Evolutionary conservation across 1,140 invertebrate species (phyloP), one percentile per base, ranked within the genome.

Genomic region (Glossosoma conforme): DNA sequence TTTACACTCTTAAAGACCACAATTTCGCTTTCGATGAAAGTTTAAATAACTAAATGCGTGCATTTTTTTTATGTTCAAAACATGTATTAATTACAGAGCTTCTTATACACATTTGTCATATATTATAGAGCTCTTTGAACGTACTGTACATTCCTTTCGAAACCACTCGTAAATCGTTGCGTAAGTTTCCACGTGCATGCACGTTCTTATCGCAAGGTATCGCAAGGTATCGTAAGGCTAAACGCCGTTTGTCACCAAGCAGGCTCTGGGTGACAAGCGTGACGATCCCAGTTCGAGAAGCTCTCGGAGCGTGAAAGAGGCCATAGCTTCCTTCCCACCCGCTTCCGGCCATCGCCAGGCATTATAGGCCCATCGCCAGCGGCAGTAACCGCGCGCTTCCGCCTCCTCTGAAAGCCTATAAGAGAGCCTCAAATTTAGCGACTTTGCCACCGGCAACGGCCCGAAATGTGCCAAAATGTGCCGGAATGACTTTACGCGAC

Each of bases 381-480:
- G 46, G 24, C 44, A 19, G 41, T 53, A 53, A 57, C 55, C 55
- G 50, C 41, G 28, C 45, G 45, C 20, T 49, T 50, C 41, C 45
- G 50, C 46, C 53, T 44, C 48, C 53, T 49, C 45, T 56, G 54
- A 51, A 51, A 51, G 54, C 54, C 52, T 53, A 58, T 50, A 54
- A 54, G 55, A 53, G 45, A 42, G 55, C 50, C 55, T 50, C 45
- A 50, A 58, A 58, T 58, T 58, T 54, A 58, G 55, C 51, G 55
- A 58, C 55, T 57, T 47, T 56, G 47, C 40, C 51, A 42, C 46
- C 50, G 46, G 50, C 32, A 54, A 58, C 40, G 51, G 46, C 55
- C 46, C 45, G 44, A 28, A 52, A 51, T 51, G 54, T 43, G 43
- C 48, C 40, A 28, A 43, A 50, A 50, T 50, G 48, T 50, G 37